Conservation (phyloP, 2,888 invertebrate genomes). For the Branchellion lobata region DNA sequence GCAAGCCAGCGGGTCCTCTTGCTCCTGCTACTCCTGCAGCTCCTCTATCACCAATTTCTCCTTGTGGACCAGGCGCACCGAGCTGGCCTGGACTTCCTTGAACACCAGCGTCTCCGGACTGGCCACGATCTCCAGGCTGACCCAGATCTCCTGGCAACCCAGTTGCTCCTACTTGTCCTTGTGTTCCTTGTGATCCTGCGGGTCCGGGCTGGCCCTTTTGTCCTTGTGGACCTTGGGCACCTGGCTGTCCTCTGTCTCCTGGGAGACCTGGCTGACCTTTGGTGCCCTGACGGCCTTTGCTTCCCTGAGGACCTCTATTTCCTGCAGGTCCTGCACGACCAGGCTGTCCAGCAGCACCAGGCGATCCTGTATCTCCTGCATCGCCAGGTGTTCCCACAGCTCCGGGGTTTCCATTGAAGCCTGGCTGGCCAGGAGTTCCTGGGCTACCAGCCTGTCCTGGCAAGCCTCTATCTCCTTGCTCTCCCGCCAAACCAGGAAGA, state of each 20-base stretch:
- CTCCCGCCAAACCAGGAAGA: conserved; percentile 44
- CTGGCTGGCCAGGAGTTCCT: neutral
- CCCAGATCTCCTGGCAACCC: conserved; percentile 3
- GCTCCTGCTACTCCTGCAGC: conserved; percentile 42
- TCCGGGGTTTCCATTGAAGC: neutral
- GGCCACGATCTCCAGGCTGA: neutral
- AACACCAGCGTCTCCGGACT: conserved; percentile 5
- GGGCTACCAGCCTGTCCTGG: conserved; percentile 34
- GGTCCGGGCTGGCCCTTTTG: conserved; percentile 36
- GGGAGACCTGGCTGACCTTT: conserved; percentile 30
- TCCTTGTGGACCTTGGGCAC: conserved; percentile 43
- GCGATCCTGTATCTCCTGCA: conserved; percentile 46
- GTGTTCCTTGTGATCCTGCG: conserved; percentile 20
- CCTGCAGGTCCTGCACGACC: conserved; percentile 48
- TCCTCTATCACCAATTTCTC: conserved; percentile 43
- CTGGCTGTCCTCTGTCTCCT: conserved; percentile 32
- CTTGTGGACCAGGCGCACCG: conserved; percentile 29
- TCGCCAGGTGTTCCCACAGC: conserved; percentile 35
- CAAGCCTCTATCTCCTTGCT: conserved; percentile 48
- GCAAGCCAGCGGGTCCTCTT: conserved; percentile 44
- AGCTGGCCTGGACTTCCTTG: conserved; percentile 8
- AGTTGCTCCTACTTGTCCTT: neutral
- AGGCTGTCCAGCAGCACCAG: conserved; percentile 49
- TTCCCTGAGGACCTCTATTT: conserved; percentile 46
- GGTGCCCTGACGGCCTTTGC: conserved; percentile 16